Percentiles rank a stretch among this genome's conserved stretches.
These are phyloP conservation scores for Labeo calbasu DNA, from an alignment of 2,797 vertebrate species.

Conservation along the genomic window DNA sequence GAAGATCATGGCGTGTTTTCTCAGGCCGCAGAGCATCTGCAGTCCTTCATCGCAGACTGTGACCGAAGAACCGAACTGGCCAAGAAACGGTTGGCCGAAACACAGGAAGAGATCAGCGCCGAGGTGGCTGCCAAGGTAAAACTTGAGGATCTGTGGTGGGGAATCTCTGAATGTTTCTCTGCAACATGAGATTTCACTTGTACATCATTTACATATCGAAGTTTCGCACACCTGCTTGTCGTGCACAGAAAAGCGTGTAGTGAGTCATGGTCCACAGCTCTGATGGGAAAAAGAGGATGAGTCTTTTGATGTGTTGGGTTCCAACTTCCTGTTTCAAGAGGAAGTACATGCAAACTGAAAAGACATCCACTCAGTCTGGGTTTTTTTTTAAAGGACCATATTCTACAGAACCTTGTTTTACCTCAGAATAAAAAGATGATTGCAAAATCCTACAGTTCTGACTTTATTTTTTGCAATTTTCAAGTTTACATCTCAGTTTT, in stretches of 20 bases:
- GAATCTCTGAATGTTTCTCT: background rate
- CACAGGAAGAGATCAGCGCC: constrained; percentile 97
- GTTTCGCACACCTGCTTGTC: constrained; percentile 10
- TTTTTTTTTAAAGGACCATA: background rate
- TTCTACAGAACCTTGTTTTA: background rate
- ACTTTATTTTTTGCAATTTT: background rate
- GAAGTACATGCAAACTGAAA: background rate
- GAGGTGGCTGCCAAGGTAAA: constrained; percentile 96
- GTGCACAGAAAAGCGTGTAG: background rate
- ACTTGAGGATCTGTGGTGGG: too few species aligned
- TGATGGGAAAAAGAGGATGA: background rate
- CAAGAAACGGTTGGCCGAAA: constrained; percentile 96
- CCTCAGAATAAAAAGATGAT: background rate
- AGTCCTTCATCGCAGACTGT: constrained; percentile 97
- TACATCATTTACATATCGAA: background rate
- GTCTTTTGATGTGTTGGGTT: background rate
- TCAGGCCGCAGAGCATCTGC: constrained; percentile 95
- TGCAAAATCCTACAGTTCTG: background rate
- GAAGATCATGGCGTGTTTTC: background rate
- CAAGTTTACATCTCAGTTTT: background rate
- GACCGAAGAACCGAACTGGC: constrained; percentile 95
- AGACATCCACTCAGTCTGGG: background rate
- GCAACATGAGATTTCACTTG: background rate
- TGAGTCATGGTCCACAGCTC: background rate
- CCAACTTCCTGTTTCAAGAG: background rate